These are phyloP conservation scores for Catalaphyllia jardinei DNA, from an alignment of 64 coral and sea anemone species.

Conservation along the genomic window DNA sequence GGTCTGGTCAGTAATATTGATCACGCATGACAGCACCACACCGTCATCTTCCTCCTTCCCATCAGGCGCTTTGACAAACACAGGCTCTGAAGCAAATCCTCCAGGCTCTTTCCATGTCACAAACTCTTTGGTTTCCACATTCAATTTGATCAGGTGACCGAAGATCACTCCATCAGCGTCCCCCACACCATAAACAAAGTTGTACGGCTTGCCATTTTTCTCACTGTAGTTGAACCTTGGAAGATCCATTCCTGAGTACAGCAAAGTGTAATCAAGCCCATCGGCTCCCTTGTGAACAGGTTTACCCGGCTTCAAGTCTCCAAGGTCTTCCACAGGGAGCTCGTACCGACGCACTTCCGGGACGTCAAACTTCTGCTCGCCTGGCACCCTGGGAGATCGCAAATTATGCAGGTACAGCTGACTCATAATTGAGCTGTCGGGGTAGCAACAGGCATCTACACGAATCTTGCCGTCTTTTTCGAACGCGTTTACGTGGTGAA, in stretches of 20 bases:
- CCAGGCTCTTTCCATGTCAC: conserved; percentile 55
- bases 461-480: conserved; percentile 62
- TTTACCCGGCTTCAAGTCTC: not conserved
- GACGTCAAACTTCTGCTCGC: not conserved
- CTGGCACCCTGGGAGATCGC: not conserved
- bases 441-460: conserved; percentile 67
- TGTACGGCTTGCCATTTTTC: conserved; percentile 67
- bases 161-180: not conserved
- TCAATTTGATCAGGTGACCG: conserved; percentile 58
- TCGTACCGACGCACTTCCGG: conserved; percentile 66
- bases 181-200: conserved; percentile 49
- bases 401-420: conserved; percentile 42
- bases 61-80: conserved; percentile 76
- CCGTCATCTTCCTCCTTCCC: conserved; percentile 79
- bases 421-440: conserved; percentile 41
- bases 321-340: conserved; percentile 51
- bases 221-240: conserved; percentile 74
- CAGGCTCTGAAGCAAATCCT: conserved; percentile 67
- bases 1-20: conserved; percentile 57
- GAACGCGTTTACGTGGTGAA: conserved; percentile 92
- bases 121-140: conserved; percentile 60
- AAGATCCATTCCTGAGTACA: conserved; percentile 62
- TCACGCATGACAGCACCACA: conserved; percentile 69
- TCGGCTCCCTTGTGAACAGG: conserved; percentile 1
- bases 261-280: conserved; percentile 51